Evolutionary conservation across 2,113 vertebrate species (phyloP).

Genomic region (Heterotilapia buettikoferi): DNA sequence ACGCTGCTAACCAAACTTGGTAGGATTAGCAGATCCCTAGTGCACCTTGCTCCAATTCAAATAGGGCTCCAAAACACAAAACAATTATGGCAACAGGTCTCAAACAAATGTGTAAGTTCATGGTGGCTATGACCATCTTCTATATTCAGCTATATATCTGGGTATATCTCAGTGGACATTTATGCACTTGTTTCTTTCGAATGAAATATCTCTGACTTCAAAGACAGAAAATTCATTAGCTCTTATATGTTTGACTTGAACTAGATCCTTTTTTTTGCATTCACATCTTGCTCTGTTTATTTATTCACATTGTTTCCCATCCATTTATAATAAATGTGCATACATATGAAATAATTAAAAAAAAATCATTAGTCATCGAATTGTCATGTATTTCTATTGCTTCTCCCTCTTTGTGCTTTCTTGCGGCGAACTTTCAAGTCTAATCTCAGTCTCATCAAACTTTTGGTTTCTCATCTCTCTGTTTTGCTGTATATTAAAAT

Average conservation of each 20-base stretch:
- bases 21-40: not conserved
- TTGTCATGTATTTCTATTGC: not conserved
- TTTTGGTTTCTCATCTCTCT: not conserved
- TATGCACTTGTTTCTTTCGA: not conserved
- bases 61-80: not conserved
- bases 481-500: not conserved
- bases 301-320: not conserved
- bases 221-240: not conserved
- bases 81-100: not conserved
- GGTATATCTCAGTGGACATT: not conserved
- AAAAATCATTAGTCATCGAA: not conserved
- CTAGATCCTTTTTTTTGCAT: not conserved
- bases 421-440: not conserved
- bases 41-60: not conserved
- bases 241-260: not conserved
- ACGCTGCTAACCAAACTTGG: not conserved
- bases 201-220: not conserved
- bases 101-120: accelerated
- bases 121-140: not conserved
- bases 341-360: not conserved
- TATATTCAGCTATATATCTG: not conserved
- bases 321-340: not conserved
- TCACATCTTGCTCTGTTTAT: not conserved
- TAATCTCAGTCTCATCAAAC: not conserved
- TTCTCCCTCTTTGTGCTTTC: not conserved